Conservation (phyloP, 2,797 vertebrate species). For the Fistularia tabacaria region DNA sequence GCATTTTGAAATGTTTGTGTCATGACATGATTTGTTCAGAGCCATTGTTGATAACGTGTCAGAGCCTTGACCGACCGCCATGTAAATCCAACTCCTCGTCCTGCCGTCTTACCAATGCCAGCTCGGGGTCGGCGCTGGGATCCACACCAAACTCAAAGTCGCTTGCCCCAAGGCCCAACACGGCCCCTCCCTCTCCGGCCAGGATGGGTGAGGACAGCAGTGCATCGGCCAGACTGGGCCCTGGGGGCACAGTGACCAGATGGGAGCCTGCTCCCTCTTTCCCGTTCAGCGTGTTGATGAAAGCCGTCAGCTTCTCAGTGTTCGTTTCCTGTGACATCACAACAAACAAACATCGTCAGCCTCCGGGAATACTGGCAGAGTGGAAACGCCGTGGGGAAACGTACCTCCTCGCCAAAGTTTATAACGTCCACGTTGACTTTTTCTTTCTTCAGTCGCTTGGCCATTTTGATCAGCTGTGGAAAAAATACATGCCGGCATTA, state of each 20-base stretch:
- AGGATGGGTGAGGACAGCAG: conserved; percentile 93
- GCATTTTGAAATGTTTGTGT: too few relatives aligned
- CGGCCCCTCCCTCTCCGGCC: conserved; percentile 90
- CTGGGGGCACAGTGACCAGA: conserved; percentile 92
- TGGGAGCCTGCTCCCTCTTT: conserved; percentile 94
- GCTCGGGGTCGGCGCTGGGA: conserved; percentile 90
- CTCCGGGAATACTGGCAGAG: too few relatives aligned
- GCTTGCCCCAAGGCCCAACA: conserved; percentile 90
- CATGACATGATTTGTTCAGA: too few relatives aligned
- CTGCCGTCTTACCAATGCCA: conserved; percentile 82
- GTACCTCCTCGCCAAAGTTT: conserved; percentile 95
- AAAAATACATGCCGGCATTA: conserved; percentile 2
- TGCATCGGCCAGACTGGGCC: conserved; percentile 91
- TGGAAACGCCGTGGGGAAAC: too few relatives aligned
- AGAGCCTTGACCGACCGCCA: too few relatives aligned
- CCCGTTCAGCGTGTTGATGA: conserved; percentile 93
- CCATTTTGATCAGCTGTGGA: conserved; percentile 89
- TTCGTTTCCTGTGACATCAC: conserved; percentile 80
- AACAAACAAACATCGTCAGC: neutral
- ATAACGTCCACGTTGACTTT: conserved; percentile 97
- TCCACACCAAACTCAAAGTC: conserved; percentile 97
- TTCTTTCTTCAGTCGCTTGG: conserved; percentile 96
- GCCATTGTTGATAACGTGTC: too few relatives aligned
- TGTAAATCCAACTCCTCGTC: too few relatives aligned
- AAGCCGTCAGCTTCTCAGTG: conserved; percentile 93